These are phyloP conservation scores for Paracentrotus lividus DNA, from an alignment of 53 echinoderm and acorn worm genomes.

Conservation along the genomic window DNA sequence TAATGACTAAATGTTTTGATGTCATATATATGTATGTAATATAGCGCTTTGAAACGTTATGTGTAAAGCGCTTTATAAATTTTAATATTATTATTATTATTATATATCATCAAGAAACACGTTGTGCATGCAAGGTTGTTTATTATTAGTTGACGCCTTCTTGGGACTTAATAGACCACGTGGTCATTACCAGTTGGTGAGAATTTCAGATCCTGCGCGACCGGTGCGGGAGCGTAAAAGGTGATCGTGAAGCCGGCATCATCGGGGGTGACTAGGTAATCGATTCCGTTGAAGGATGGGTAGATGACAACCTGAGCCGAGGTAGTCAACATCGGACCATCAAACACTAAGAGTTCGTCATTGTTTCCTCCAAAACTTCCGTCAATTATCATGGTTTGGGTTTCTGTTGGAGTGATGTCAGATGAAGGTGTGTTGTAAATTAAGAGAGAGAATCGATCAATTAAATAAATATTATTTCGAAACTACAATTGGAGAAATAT, in stretches of 20 bases:
- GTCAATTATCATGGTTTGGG: neutral
- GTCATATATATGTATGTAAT: too few species aligned
- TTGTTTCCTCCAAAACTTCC: conserved; percentile 70
- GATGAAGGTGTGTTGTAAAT: too few species aligned
- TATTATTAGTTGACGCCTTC: too few species aligned
- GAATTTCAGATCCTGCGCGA: conserved; percentile 64
- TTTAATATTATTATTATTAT: too few species aligned
- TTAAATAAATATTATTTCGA: too few species aligned
- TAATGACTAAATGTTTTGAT: too few species aligned
- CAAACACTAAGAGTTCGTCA: conserved; percentile 72
- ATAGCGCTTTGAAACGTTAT: too few species aligned
- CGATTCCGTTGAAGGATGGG: conserved; percentile 77
- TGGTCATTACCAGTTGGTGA: conserved; percentile 58
- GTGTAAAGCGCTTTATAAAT: too few species aligned
- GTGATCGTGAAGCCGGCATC: conserved; percentile 74
- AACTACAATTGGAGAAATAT: too few species aligned
- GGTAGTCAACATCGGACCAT: conserved; percentile 55
- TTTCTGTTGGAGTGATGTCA: conserved; percentile 11
- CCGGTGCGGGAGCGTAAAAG: conserved; percentile 73
- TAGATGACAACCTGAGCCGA: conserved; percentile 69
- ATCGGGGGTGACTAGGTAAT: conserved; percentile 62
- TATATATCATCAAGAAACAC: too few species aligned
- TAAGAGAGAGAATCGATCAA: neutral
- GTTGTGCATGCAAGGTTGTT: too few species aligned
- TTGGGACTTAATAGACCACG: neutral